phyloP scores from a whole-genome alignment of 1,140 invertebrate genomes.

The Drepana arcuata region DNA sequence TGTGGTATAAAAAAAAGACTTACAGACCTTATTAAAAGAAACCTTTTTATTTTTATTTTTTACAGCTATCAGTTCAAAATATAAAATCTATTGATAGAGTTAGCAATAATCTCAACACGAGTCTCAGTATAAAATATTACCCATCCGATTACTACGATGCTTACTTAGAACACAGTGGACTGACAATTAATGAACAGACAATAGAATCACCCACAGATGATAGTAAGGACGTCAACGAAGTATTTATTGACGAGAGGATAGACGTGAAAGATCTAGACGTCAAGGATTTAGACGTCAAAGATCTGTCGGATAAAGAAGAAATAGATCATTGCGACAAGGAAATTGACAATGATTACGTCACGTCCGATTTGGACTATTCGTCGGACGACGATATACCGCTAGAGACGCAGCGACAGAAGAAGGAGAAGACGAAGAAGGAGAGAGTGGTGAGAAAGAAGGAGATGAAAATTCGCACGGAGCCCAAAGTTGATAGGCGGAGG shows the following conservation, averaged over 20 bases:
- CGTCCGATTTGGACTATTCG: constrained; percentile 21
- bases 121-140: no score
- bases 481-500: constrained; percentile 46
- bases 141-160: background rate
- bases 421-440: constrained; percentile 14
- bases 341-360: constrained; percentile 9
- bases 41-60: constrained; percentile 11
- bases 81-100: no score
- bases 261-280: no score
- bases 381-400: constrained; percentile 38
- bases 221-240: constrained; percentile 7
- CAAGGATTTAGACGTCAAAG: no score
- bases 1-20: no score
- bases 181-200: no score
- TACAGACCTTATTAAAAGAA: no score
- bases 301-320: no score
- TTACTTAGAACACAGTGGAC: background rate
- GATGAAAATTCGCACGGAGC: constrained; percentile 19
- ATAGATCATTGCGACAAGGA: no score
- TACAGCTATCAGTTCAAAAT: constrained; percentile 35
- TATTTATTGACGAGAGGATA: constrained; percentile 6
- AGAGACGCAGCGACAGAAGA: constrained; percentile 18
- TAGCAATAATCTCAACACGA: no score
- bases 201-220: constrained; percentile 1
- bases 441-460: constrained; percentile 19